phyloP scores from a whole-genome alignment of 2,797 vertebrate genomes.

The Ceyx erithaca region DNA sequence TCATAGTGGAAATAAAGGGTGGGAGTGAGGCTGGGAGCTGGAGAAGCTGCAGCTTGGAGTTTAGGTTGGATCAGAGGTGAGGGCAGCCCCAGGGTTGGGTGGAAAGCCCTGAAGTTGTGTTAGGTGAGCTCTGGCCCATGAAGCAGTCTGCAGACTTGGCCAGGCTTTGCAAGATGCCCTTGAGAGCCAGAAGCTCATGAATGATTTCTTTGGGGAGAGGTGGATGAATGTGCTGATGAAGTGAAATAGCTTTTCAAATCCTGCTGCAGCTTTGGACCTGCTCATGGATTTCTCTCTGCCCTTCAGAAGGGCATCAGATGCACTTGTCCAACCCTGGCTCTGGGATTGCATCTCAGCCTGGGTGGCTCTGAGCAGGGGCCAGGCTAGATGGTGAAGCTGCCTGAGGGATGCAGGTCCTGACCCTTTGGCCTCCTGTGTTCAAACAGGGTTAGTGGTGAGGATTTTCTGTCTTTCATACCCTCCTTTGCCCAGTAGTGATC shows the following conservation, averaged over 20 bases:
- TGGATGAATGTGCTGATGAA: neutral
- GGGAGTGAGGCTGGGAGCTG: neutral
- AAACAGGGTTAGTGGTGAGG: neutral
- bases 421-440: neutral
- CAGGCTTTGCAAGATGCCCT: neutral
- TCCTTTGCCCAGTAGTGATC: neutral
- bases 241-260: neutral
- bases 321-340: neutral
- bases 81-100: neutral
- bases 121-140: neutral
- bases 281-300: neutral
- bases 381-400: neutral
- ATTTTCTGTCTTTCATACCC: neutral
- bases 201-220: neutral
- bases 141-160: neutral
- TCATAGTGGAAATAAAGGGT: neutral
- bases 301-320: neutral
- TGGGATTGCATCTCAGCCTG: neutral
- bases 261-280: neutral
- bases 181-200: neutral
- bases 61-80: constrained; percentile 5
- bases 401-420: neutral
- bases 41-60: neutral
- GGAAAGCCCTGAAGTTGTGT: neutral
- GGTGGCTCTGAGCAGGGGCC: neutral